phyloP scores from a whole-genome alignment of 2,797 vertebrate genomes.

The Gymnoscopelus braueri region DNA sequence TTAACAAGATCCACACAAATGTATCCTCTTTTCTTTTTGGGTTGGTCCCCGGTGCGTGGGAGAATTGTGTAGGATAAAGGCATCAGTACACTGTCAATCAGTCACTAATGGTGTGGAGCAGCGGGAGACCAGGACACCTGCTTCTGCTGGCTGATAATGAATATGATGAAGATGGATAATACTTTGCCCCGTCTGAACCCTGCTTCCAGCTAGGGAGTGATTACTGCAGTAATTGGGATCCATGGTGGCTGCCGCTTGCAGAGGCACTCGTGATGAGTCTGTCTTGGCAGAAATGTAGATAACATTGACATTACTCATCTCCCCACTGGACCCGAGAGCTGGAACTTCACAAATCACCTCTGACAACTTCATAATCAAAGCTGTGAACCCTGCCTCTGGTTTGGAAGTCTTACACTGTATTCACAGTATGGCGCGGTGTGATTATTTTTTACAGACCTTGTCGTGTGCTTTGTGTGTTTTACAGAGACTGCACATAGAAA shows the following conservation, averaged over 20 bases:
- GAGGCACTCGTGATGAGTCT: constrained; percentile 54
- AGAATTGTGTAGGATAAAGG: constrained; percentile 36
- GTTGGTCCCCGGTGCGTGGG: constrained; percentile 13
- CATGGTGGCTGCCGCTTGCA: constrained; percentile 45
- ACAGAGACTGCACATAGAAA: background rate
- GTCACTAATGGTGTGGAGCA: constrained; percentile 73
- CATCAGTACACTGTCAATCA: constrained; percentile 63
- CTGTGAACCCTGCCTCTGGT: constrained; percentile 23
- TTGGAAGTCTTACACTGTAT: background rate
- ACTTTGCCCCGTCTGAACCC: constrained; percentile 62
- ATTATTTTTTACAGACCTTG: background rate
- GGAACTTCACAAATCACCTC: constrained; percentile 41
- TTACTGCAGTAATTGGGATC: constrained; percentile 71
- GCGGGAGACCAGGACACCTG: constrained; percentile 74
- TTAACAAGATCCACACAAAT: constrained; percentile 12
- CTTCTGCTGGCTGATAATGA: constrained; percentile 75
- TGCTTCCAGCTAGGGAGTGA: constrained; percentile 67
- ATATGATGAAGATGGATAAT: constrained; percentile 81
- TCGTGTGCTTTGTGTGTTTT: too few species aligned
- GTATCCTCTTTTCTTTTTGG: background rate
- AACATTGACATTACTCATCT: constrained; percentile 60
- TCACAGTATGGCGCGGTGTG: background rate
- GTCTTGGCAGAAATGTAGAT: constrained; percentile 53
- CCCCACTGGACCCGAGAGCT: constrained; percentile 31
- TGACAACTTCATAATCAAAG: constrained; percentile 38